Evolutionary conservation across 1,140 invertebrate genomes (phyloP).

Genomic region (Physella acuta): DNA sequence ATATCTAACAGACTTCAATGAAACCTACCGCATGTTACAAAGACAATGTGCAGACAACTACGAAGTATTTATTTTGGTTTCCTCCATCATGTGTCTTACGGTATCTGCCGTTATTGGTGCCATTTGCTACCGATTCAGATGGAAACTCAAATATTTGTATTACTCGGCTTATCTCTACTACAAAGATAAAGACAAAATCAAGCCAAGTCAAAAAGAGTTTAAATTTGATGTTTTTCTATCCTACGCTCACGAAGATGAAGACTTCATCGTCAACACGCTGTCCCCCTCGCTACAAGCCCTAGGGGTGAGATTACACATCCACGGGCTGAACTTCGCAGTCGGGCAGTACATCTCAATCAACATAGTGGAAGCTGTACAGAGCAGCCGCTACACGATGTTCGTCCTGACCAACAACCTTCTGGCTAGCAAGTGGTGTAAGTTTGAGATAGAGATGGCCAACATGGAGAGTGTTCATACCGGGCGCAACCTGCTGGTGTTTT

Average conservation of each 20-base stretch:
- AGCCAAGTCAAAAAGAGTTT: slow-evolving; percentile 18
- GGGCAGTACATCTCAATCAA: slow-evolving; percentile 64
- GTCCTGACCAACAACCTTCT: slow-evolving; percentile 68
- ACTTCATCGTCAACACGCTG: slow-evolving; percentile 30
- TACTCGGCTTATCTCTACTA: slow-evolving; percentile 24
- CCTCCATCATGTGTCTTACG: neutral
- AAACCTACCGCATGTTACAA: neutral
- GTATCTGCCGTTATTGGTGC: neutral
- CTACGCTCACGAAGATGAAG: slow-evolving; percentile 30
- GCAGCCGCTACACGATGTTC: slow-evolving; percentile 67
- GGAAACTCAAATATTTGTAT: slow-evolving; percentile 31
- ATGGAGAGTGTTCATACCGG: slow-evolving; percentile 40
- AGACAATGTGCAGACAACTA: neutral
- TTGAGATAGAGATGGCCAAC: slow-evolving; percentile 65
- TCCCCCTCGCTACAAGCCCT: slow-evolving; percentile 27
- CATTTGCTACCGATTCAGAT: slow-evolving; percentile 24
- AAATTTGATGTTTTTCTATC: slow-evolving; percentile 40
- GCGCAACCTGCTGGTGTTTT: slow-evolving; percentile 34
- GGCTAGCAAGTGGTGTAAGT: slow-evolving; percentile 70
- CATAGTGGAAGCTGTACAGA: slow-evolving; percentile 66
- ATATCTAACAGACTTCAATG: neutral
- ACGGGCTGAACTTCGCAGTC: slow-evolving; percentile 44
- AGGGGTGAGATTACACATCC: slow-evolving; percentile 35
- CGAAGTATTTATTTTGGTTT: neutral
- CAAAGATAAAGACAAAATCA: neutral